Evolutionary conservation across 2,797 vertebrate genomes (phyloP).

Genomic region (Masticophis lateralis): DNA sequence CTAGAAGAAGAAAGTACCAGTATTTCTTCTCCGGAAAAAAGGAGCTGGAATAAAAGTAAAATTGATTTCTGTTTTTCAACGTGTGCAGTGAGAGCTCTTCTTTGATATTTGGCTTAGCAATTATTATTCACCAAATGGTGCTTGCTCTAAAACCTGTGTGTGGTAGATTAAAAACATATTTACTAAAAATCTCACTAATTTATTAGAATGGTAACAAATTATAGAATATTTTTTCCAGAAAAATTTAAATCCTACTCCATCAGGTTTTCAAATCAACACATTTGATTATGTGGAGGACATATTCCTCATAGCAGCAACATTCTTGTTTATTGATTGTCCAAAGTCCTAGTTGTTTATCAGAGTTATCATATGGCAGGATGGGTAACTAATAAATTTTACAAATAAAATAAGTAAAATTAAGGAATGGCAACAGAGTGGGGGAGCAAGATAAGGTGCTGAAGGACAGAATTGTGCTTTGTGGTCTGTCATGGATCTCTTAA

Average conservation of each 20-base stretch:
- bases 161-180: background rate
- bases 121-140: background rate
- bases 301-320: background rate
- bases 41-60: no score
- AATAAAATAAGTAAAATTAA: background rate
- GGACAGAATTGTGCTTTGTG: background rate
- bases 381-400: background rate
- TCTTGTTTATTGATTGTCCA: background rate
- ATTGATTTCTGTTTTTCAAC: background rate
- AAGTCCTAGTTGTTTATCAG: background rate
- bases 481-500: background rate
- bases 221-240: background rate
- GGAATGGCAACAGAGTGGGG: no score
- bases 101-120: background rate
- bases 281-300: background rate
- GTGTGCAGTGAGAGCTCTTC: background rate
- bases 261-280: background rate
- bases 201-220: background rate
- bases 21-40: background rate
- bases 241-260: background rate
- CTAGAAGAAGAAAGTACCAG: background rate
- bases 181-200: background rate
- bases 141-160: background rate
- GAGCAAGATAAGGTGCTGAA: background rate
- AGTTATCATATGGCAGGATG: background rate